Base-by-base conservation (phyloP, 2,888 invertebrate species). In the Allophyes oxyacanthae region DNA sequence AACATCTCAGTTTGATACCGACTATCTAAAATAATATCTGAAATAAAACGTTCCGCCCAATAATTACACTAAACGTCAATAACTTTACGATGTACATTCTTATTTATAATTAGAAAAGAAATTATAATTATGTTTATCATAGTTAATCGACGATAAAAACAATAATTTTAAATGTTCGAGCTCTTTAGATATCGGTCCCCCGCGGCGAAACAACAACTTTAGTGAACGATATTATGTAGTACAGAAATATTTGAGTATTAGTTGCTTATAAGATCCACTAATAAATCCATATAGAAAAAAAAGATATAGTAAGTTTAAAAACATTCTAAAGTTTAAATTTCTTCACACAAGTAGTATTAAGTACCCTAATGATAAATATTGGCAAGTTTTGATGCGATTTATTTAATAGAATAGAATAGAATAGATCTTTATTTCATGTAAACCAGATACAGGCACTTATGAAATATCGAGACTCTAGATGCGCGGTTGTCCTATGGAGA, bases 71-170 rank as follows among this genome's bases (percentile, higher is more conserved):
- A 46, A 42, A 52, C 41, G 14, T 25, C 59, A 55, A 57, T 59
- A 46, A 57, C 37, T 52, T 70, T 43, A 59, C 51, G 30, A 51
- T 28, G 11, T 11, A 13, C 48, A 64, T 70, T 53, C 57, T 56
- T 43, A 48, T 57, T 72, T 60, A 42, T 67, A 73, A 67, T 67
- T 71, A 71, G 52, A 41, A 55, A 59, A 54, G 33, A 52, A 58
- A 59, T 57, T 62, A 57, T 73, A 64, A 64, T 70, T 62, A 64
- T 44, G 34, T 64, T 60, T 63, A 58, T 63, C 41, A 44, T 60
- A 41, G 37, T 46, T 59, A 20, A 67, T 53, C 30, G 37, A 28
- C 55, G 30, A 52, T 64, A 63, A 69, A 68, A 60, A 64, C 49
- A 42, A 59, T 60, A 26, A 56, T 63, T 54, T 62, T 43, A 44